These are phyloP conservation scores for Phortica okadai DNA, from an alignment of 2,888 invertebrate species.

Conservation along the genomic window DNA sequence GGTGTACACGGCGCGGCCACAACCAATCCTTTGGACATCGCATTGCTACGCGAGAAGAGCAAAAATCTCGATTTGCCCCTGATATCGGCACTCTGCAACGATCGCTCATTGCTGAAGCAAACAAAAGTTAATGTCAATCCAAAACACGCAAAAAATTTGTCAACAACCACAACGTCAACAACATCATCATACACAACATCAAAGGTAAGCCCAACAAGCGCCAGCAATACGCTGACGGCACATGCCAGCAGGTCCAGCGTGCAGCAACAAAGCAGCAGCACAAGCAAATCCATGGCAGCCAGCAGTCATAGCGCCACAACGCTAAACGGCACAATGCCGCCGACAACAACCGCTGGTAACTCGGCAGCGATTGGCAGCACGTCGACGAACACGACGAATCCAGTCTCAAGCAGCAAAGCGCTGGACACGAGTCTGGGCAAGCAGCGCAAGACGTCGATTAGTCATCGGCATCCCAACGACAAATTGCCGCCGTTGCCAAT, in stretches of 20 bases:
- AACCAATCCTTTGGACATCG: conserved; percentile 83
- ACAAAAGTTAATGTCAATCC: conserved; percentile 91
- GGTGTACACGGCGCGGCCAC: conserved; percentile 78
- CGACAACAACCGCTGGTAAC: conserved; percentile 21
- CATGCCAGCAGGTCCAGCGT: neutral
- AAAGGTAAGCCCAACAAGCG: neutral
- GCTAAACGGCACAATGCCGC: neutral
- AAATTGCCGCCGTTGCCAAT: conserved; percentile 83
- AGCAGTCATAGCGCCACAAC: neutral
- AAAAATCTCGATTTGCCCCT: conserved; percentile 93
- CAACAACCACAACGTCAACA: conserved; percentile 39
- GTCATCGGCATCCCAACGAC: conserved; percentile 87
- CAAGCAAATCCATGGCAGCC: conserved; percentile 48
- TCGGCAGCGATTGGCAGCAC: conserved; percentile 42
- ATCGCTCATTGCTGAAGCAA: conserved; percentile 91
- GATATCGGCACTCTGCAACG: conserved; percentile 95
- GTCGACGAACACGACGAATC: conserved; percentile 41
- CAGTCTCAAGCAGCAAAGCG: conserved; percentile 43
- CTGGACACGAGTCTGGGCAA: conserved; percentile 74
- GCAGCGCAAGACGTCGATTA: conserved; percentile 79
- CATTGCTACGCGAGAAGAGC: conserved; percentile 90
- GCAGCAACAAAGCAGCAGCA: neutral
- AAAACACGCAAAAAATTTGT: conserved; percentile 78
- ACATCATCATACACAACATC: conserved; percentile 47
- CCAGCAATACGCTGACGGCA: conserved; percentile 48